Evolutionary conservation across 2,797 vertebrate genomes (phyloP).

Genomic region (Rhinoraja longicauda): DNA sequence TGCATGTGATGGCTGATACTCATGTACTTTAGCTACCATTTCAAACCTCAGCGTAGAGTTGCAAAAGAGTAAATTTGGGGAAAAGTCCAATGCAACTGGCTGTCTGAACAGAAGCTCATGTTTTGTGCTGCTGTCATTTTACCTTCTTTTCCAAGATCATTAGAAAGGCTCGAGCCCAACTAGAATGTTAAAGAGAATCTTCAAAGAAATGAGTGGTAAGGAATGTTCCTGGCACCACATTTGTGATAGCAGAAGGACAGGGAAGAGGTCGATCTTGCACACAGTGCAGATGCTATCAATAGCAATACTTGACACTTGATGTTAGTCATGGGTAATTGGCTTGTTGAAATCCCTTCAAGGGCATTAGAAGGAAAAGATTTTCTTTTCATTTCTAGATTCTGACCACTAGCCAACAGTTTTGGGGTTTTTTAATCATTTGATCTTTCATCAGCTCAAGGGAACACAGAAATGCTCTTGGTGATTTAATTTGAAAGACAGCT

Average conservation of each 20-base stretch:
- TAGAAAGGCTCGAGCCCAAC: neutral
- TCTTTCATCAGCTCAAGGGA: neutral
- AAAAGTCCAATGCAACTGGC: no score
- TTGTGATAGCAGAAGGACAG: constrained; percentile 9
- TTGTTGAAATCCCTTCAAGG: neutral
- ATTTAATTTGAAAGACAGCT: constrained; percentile 18
- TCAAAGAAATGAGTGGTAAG: constrained; percentile 1
- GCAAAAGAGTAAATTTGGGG: neutral
- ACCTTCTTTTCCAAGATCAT: neutral
- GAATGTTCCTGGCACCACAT: neutral
- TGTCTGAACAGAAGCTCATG: neutral
- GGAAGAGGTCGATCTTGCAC: neutral
- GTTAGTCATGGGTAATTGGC: neutral
- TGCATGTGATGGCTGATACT: no score
- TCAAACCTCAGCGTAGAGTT: neutral
- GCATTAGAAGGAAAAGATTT: neutral
- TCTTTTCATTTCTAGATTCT: neutral
- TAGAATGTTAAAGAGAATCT: constrained; percentile 19
- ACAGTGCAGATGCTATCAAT: constrained; percentile 9
- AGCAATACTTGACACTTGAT: neutral
- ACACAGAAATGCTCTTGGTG: neutral
- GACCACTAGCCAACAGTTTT: neutral
- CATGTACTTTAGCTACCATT: no score
- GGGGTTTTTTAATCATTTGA: neutral
- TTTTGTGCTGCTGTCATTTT: neutral